A percentile compares a stretch with the other conserved stretches of the same genome.
Conservation (phyloP, 1,140 invertebrate genomes). For the Mactra quadrangularis region DNA sequence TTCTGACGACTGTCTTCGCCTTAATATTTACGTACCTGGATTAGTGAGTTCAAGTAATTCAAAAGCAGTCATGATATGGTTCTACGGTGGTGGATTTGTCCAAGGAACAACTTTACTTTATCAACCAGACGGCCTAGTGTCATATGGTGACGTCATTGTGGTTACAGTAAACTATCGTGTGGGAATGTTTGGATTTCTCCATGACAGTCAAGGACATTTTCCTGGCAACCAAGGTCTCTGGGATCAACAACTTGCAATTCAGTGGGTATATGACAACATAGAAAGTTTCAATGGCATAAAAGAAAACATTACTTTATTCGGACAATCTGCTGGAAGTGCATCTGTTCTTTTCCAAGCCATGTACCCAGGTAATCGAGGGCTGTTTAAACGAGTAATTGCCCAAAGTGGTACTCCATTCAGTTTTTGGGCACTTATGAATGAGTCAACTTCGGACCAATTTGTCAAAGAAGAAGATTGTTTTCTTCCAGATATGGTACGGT, state of each 20-base stretch:
- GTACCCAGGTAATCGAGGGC: conserved; percentile 38
- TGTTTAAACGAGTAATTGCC: conserved; percentile 42
- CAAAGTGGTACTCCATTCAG: conserved; percentile 18
- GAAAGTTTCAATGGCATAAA: conserved; percentile 11
- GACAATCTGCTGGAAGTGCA: conserved; percentile 33
- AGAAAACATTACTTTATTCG: conserved; percentile 31
- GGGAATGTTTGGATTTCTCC: conserved; percentile 37
- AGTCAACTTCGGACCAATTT: neutral
- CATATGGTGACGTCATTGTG: conserved; percentile 44
- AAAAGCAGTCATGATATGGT: conserved; percentile 37
- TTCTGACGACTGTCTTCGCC: conserved; percentile 70
- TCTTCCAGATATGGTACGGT: neutral
- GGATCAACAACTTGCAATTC: conserved; percentile 45
- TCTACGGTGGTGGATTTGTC: conserved; percentile 30
- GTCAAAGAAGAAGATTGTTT: neutral
- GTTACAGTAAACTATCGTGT: conserved; percentile 48
- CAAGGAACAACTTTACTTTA: neutral
- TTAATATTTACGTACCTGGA: conserved; percentile 39
- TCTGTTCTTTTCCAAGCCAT: conserved; percentile 28
- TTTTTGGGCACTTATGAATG: conserved; percentile 80
- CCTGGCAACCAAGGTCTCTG: too few species aligned
- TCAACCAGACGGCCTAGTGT: neutral
- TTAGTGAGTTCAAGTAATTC: neutral
- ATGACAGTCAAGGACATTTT: neutral
- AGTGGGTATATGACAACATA: conserved; percentile 53